Evolutionary conservation across 2,113 vertebrate species (phyloP).

Genomic region (Rutilus rutilus): DNA sequence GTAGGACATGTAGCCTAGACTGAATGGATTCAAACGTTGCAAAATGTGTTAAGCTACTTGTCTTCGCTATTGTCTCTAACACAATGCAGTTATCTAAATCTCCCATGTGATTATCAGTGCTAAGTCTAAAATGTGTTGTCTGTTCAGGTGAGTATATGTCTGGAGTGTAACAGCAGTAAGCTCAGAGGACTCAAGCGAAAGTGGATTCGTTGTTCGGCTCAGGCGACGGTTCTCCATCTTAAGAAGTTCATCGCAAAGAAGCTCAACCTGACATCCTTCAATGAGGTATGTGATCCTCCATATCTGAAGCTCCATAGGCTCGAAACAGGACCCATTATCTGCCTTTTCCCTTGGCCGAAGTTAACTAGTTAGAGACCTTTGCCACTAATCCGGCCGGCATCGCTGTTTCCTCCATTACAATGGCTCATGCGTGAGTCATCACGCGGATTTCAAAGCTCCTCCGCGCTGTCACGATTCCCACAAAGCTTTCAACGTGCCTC

Average conservation of each 20-base stretch:
- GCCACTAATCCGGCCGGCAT: background rate
- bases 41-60: too few relatives aligned
- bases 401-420: constrained; percentile 22
- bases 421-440: constrained; percentile 34
- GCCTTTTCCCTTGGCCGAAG: background rate
- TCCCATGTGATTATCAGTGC: too few relatives aligned
- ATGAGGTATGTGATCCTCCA: constrained; percentile 82
- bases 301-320: background rate
- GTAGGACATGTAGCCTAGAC: background rate
- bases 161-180: constrained; percentile 99
- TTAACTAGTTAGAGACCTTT: constrained; percentile 4
- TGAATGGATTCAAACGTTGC: too few relatives aligned
- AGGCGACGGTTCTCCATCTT: constrained; percentile 96
- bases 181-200: constrained; percentile 94
- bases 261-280: constrained; percentile 97
- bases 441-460: constrained; percentile 27
- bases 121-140: background rate
- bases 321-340: background rate
- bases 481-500: constrained; percentile 27
- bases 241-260: constrained; percentile 99
- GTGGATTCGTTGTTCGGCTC: constrained; percentile 98
- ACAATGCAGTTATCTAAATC: background rate
- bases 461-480: constrained; percentile 14
- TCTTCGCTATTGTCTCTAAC: background rate
- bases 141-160: constrained; percentile 94